Evolutionary conservation across 2,113 vertebrate species (phyloP).

Genomic region (Naja naja): DNA sequence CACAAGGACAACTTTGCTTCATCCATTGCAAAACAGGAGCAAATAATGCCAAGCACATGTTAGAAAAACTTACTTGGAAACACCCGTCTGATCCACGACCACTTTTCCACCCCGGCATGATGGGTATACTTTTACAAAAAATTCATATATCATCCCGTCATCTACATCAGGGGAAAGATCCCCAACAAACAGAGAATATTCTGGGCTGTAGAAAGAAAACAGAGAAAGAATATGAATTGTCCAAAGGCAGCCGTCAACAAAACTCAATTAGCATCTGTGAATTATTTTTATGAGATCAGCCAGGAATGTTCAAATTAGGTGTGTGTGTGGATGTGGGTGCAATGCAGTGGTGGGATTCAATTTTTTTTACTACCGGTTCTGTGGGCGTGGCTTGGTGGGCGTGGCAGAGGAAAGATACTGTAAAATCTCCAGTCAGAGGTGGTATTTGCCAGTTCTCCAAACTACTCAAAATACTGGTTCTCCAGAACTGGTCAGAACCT

Average conservation of each 20-base stretch:
- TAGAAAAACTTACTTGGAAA: conserved; percentile 84
- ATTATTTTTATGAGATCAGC: neutral
- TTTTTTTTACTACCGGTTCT: too few species aligned
- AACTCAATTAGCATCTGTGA: neutral
- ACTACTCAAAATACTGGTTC: too few species aligned
- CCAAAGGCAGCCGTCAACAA: neutral
- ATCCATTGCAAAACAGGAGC: neutral
- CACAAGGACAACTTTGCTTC: neutral
- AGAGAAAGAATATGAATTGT: conserved; percentile 15
- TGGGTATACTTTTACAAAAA: conserved; percentile 92
- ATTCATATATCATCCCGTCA: conserved; percentile 94
- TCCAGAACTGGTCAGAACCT: too few species aligned
- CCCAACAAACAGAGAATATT: conserved; percentile 90
- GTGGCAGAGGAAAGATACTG: too few species aligned
- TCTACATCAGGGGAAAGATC: conserved; percentile 92
- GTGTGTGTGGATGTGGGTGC: too few species aligned
- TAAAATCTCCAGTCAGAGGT: too few species aligned
- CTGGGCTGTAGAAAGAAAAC: conserved; percentile 72
- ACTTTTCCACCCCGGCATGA: conserved; percentile 91
- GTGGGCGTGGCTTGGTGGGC: too few species aligned
- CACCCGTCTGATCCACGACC: conserved; percentile 86
- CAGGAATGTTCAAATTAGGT: neutral
- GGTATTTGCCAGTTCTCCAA: too few species aligned
- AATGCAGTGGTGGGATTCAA: too few species aligned
- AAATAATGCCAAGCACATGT: neutral